phyloP scores from a whole-genome alignment of 2,797 vertebrate species.

The Rhabdophis nuchalis region DNA sequence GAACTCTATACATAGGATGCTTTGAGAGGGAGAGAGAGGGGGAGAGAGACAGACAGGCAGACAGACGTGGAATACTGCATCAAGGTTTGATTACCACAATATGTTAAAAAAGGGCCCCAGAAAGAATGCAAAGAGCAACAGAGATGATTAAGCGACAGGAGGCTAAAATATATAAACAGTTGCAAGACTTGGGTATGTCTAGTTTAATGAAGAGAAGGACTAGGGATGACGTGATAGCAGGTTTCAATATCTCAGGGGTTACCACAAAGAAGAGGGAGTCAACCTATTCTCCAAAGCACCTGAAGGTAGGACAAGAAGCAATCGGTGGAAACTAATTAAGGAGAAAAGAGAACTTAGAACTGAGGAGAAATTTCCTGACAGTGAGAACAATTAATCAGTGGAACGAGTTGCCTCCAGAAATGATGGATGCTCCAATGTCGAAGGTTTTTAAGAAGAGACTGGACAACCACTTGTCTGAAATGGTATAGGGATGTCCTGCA shows the following conservation, averaged over 20 bases:
- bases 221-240: background rate
- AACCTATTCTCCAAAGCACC: background rate
- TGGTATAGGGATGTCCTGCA: background rate
- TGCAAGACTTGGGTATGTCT: background rate
- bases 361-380: background rate
- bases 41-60: no score
- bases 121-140: background rate
- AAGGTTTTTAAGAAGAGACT: background rate
- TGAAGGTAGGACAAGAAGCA: background rate
- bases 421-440: background rate
- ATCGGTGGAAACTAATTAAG: background rate
- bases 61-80: background rate
- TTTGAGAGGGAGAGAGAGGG: no score
- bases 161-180: background rate
- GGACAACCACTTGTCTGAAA: background rate
- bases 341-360: background rate
- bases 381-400: background rate
- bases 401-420: background rate
- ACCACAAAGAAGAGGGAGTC: background rate
- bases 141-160: background rate
- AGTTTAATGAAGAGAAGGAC: background rate
- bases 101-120: background rate
- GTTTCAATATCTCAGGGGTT: background rate
- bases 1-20: background rate
- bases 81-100: background rate